Base-by-base conservation (phyloP, 2,888 invertebrate species). In the Philereme transversata region DNA sequence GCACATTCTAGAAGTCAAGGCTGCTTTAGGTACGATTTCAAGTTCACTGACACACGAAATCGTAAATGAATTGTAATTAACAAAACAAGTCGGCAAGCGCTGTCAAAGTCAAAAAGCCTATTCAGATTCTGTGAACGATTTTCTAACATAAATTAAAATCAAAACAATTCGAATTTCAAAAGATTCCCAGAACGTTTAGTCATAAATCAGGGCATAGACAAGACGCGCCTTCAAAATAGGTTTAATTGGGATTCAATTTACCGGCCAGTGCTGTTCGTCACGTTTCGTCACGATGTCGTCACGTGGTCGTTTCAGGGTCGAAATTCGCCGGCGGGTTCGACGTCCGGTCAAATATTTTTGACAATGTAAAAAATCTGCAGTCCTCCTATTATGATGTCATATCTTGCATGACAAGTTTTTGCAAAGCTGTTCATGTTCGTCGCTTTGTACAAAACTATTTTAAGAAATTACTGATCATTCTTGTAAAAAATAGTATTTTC, bases 331-430 rank as follows among this genome's bases (percentile, higher is more conserved):
- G 64, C 65, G 78, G 78, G 88, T 82, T 87, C 89, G 73, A 79
- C 76, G 88, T 73, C 89, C 89, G 88, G 83, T 84, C 84, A 87
- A 82, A 86, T 81, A 88, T 90, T 89, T 84, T 80, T 70, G 80
- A 73, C 76, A 78, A 82, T 76, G 80, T 83, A 86, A 63, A 80
- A 87, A 85, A 84, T 82, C 77, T 82, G 83, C 87, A 86, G 75
- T 82, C 78, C 72, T 71, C 73, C 86, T 84, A 87, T 87, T 86
- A 87, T 84, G 86, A 83, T 79, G 81, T 83, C 82, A 84, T 77
- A 76, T 71, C 79, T 81, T 62, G 83, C 71, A 77, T 68, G 73
- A 67, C 76, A 60, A 74, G 79, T 81, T 80, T 76, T 66, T 62
- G 60, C 58, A 73, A 73, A 74, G 72, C 74, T 76, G 76, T 79